These are phyloP conservation scores for Bembecia ichneumoniformis DNA, from an alignment of 2,888 invertebrate genomes.

Conservation along the genomic window DNA sequence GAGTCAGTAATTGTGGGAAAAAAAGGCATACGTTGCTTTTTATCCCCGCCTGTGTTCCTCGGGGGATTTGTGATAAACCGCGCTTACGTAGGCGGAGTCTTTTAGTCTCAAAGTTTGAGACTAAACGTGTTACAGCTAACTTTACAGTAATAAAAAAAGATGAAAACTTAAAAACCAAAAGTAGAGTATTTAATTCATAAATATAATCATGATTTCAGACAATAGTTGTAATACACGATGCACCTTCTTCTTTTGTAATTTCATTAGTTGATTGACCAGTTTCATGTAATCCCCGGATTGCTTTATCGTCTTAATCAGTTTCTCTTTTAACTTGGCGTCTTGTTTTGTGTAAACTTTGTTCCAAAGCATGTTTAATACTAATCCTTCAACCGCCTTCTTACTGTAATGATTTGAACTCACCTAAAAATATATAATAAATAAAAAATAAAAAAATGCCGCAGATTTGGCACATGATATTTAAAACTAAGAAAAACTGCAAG, in stretches of 20 bases:
- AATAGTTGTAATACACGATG: constrained; percentile 36
- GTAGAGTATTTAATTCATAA: constrained; percentile 23
- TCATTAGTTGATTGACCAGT: constrained; percentile 31
- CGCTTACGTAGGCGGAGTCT: too few relatives aligned
- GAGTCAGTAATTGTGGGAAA: too few relatives aligned
- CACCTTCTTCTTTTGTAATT: constrained; percentile 42
- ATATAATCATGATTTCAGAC: constrained; percentile 41
- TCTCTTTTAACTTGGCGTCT: constrained; percentile 37
- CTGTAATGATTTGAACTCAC: constrained; percentile 24
- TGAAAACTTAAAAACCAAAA: not conserved
- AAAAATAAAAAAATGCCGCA: not conserved
- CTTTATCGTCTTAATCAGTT: constrained; percentile 38
- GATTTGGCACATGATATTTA: not conserved
- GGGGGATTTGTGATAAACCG: too few relatives aligned
- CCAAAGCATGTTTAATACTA: constrained; percentile 53
- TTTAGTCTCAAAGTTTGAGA: too few relatives aligned
- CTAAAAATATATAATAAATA: constrained; percentile 15
- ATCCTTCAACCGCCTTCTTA: constrained; percentile 44
- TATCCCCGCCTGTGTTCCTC: too few relatives aligned
- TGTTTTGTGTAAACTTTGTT: constrained; percentile 43
- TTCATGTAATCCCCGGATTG: constrained; percentile 41
- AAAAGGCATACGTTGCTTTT: too few relatives aligned
- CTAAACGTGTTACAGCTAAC: too few relatives aligned
- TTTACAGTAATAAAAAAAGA: too few relatives aligned
- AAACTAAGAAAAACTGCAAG: too few relatives aligned